phyloP scores from a whole-genome alignment of 2,888 invertebrate species.

The Tachina fera region DNA sequence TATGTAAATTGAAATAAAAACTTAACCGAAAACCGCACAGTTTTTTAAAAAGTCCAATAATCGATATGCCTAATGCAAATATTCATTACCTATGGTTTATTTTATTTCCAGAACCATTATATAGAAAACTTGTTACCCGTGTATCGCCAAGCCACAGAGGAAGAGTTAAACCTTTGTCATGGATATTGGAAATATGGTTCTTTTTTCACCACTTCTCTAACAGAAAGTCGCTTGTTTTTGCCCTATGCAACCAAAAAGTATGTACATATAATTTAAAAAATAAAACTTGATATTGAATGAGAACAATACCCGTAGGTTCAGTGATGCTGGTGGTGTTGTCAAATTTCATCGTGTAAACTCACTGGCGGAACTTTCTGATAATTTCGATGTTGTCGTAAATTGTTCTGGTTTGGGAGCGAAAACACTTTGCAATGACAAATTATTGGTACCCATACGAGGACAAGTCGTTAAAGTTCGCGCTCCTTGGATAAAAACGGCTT shows the following conservation, averaged over 20 bases:
- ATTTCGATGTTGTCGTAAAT: slow-evolving; percentile 90
- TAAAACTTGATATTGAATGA: background rate
- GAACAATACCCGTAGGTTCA: slow-evolving; percentile 84
- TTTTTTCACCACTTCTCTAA: slow-evolving; percentile 90
- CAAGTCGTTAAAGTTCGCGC: slow-evolving; percentile 92
- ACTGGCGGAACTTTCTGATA: slow-evolving; percentile 86
- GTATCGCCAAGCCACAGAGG: slow-evolving; percentile 88
- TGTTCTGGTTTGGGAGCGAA: slow-evolving; percentile 94
- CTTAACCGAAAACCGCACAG: no score
- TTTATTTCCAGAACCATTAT: slow-evolving; percentile 86
- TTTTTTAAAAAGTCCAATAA: no score
- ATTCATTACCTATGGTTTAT: no score
- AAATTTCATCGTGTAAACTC: slow-evolving; percentile 84
- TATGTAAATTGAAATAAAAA: no score
- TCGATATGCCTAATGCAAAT: no score
- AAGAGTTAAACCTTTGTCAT: slow-evolving; percentile 89
- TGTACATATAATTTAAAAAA: slow-evolving; percentile 63
- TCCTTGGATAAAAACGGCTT: slow-evolving; percentile 95
- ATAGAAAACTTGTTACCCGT: slow-evolving; percentile 90
- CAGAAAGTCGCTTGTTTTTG: slow-evolving; percentile 89
- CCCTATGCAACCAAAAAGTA: slow-evolving; percentile 91
- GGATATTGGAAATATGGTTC: slow-evolving; percentile 93
- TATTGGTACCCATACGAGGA: slow-evolving; percentile 91
- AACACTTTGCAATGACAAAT: slow-evolving; percentile 88
- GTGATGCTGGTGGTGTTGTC: slow-evolving; percentile 86